Base-by-base conservation (phyloP, 2,888 invertebrate species). In the Phoenoteleia sp. region DNA sequence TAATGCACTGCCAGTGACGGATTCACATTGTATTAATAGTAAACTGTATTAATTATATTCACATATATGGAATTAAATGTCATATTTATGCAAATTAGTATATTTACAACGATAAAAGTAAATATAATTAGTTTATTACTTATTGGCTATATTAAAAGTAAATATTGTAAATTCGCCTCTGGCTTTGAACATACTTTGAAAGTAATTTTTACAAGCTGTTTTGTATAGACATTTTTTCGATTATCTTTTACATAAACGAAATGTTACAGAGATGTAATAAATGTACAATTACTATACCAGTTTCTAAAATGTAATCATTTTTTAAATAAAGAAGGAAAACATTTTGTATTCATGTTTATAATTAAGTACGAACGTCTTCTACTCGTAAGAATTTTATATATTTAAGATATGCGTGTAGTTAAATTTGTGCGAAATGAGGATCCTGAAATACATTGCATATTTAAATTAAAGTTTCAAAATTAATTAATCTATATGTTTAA, bases 231-330 rank as follows among this genome's bases (percentile, higher is more conserved):
- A 21, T 47, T 21, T 47, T 47, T 47, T 47, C 21, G 47, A 47
- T 21, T 47, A 19, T 21, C 21, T 47, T 47, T 47, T 47, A 19
- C 21, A 47, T 5, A 9, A 47, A 9, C 2, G 39, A 47, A 47
- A 7, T 19, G 47, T 47, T 19, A 47, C 2, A 2, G 47, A 47
- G 19, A 21, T 47, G 47, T 47, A 19, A 47, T 87, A 80, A 89
- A 87, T 88, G 84, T 84, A 36, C 49, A 82, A 64, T 49, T 45
- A n/a, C 36, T 79, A 76, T 75, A 33, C 6, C 45, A 58, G 33
- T 47, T 47, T 47, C 47, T 47, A 21, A 19, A 19, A 47, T 47
- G 47, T 47, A 47, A 19, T 47, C 19, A 19, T 47, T 19, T 21
- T 47, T 47, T 1, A 13, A 47, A 47, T 1, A 47, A 4, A 21